Evolutionary conservation across 2,113 vertebrate genomes (phyloP).

Genomic region (Naja naja): DNA sequence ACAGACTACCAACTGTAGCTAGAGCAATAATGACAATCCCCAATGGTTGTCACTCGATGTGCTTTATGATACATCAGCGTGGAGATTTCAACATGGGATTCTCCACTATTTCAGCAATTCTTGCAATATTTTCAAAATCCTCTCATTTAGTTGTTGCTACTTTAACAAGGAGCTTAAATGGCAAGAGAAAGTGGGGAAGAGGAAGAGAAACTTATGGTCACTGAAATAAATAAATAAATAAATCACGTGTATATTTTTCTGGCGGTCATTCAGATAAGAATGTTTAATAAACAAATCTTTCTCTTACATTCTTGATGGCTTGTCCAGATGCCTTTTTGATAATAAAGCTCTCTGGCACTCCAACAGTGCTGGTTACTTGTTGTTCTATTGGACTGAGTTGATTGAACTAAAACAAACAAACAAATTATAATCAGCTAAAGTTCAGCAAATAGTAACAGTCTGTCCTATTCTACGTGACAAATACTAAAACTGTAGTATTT

Average conservation of each 20-base stretch:
- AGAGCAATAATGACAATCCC: background rate
- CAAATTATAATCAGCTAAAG: background rate
- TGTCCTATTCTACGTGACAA: background rate
- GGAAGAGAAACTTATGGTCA: background rate
- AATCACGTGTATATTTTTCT: background rate
- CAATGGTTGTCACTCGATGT: background rate
- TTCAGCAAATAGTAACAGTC: background rate
- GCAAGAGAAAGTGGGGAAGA: background rate
- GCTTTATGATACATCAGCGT: background rate
- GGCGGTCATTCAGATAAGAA: background rate
- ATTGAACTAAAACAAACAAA: constrained; percentile 73
- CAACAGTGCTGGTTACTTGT: constrained; percentile 80
- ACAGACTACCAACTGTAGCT: background rate
- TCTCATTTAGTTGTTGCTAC: background rate
- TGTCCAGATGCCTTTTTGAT: constrained; percentile 89
- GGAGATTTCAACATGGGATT: background rate
- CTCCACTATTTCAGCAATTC: background rate
- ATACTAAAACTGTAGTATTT: background rate
- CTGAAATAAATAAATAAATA: background rate
- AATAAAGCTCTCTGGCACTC: constrained; percentile 89
- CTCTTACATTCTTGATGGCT: constrained; percentile 82
- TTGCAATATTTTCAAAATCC: background rate
- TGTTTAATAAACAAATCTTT: background rate
- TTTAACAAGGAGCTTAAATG: background rate
- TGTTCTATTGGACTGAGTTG: constrained; percentile 83